Evolutionary conservation across 2,113 vertebrate species (phyloP).

Genomic region (Mastomys natalensis): DNA sequence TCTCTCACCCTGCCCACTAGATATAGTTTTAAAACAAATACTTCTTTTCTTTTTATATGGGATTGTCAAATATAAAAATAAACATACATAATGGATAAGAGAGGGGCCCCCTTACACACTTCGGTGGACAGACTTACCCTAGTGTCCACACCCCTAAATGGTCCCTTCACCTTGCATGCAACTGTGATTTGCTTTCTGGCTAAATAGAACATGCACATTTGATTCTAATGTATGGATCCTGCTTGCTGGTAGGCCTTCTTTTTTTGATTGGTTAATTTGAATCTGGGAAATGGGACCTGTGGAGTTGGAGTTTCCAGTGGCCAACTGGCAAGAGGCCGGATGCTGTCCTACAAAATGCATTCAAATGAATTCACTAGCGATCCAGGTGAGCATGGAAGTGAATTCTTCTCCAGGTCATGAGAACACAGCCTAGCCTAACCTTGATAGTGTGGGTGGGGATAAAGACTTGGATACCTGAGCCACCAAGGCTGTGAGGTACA

Average conservation of each 20-base stretch:
- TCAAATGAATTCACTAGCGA: not conserved
- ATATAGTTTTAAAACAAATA: not conserved
- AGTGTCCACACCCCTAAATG: no score
- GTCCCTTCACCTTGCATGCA: not conserved
- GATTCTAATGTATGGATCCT: not conserved
- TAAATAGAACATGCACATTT: not conserved
- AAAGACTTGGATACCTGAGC: not conserved
- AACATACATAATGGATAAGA: not conserved
- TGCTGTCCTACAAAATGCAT: not conserved
- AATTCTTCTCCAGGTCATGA: not conserved
- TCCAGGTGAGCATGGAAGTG: not conserved
- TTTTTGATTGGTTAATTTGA: not conserved
- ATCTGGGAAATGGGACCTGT: not conserved
- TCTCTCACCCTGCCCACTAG: not conserved
- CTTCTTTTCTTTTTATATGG: conserved; percentile 2
- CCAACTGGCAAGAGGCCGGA: not conserved
- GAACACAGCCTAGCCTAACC: not conserved
- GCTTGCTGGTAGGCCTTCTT: not conserved
- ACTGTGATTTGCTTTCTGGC: not conserved
- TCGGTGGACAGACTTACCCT: not conserved
- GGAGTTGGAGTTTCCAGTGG: not conserved
- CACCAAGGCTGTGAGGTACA: not conserved
- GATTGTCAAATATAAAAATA: not conserved
- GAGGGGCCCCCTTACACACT: not conserved
- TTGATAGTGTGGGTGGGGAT: not conserved